A percentile compares a stretch with the other conserved stretches of the same genome.
Conservation (phyloP, 1,140 invertebrate genomes). For the Apis cerana region DNA sequence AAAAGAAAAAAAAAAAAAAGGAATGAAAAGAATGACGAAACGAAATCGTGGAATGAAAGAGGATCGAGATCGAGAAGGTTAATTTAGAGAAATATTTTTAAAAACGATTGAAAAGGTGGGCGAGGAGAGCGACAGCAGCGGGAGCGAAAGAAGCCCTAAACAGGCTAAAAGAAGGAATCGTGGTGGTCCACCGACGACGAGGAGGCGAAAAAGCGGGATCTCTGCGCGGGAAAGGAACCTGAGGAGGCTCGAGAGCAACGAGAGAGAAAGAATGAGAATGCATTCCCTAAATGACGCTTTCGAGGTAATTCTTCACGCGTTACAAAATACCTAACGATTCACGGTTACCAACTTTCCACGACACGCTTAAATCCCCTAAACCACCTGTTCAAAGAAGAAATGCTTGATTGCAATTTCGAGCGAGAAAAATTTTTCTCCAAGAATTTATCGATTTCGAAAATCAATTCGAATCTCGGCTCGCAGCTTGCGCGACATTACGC, state of each 20-base stretch:
- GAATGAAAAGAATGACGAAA: background rate
- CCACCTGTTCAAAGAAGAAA: background rate
- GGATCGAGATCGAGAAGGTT: background rate
- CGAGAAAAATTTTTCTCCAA: too few relatives aligned
- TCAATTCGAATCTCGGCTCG: too few relatives aligned
- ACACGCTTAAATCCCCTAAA: background rate
- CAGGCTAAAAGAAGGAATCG: conserved; percentile 78
- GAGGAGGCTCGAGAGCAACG: conserved; percentile 92
- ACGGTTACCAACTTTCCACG: background rate
- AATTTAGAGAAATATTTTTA: conserved; percentile 39
- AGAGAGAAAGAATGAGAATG: conserved; percentile 93
- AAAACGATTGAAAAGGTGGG: conserved; percentile 73
- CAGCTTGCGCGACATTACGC: too few relatives aligned
- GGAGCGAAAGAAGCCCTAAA: conserved; percentile 77
- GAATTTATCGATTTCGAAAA: too few relatives aligned
- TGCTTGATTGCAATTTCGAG: too few relatives aligned
- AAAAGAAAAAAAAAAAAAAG: too few relatives aligned
- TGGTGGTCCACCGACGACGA: conserved; percentile 72
- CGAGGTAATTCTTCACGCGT: conserved; percentile 82
- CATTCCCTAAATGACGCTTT: conserved; percentile 94
- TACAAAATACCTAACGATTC: background rate
- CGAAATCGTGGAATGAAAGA: background rate
- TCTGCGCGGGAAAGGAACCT: conserved; percentile 91
- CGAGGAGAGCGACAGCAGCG: conserved; percentile 79
- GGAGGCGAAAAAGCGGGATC: conserved; percentile 86